Base-by-base conservation (phyloP, 2,113 vertebrate genomes). In the Camelus dromedarius region DNA sequence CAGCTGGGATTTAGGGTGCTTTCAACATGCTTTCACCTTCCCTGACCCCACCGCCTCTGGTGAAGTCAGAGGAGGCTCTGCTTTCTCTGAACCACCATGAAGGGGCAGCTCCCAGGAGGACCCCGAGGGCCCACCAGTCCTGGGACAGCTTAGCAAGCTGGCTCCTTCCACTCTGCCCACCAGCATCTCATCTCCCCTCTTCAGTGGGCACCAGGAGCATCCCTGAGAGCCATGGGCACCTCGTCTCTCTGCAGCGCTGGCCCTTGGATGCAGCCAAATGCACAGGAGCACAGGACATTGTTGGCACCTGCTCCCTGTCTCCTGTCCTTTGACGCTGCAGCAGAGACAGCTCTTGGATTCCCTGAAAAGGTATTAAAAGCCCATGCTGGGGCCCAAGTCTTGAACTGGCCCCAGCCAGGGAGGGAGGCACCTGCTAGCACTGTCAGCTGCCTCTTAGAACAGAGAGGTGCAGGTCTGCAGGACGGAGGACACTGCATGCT, bases 161-260 rank as follows among this genome's bases (percentile, higher is more conserved):
- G 48, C 50, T 69, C 15, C 60, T 82, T 62, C n/a, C 12, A 16
- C 24, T 32, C 42, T 2, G 52, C 38, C 35, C 4, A 4, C 85
- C 4, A n/a, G 72, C 7, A 3, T 6, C 79, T 89, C 38, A 38
- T n/a, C 15, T 42, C 12, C 7, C n/a, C 5, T 14, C 60, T 48
- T 30, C 12, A 0, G 22, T 7, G 67, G 48, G 10, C 14, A 7
- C 42, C 7, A 13, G 67, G 89, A 52, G 19, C 0, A 0, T 42
- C 19, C 35, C 73, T 50, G 48, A 64, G 60, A n/a, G 35, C 32
- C 12, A 0, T 0, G 56, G 72, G 10, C 35, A 35, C 0, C 0
- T 19, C 48, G 38, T 35, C 18, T 32, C 14, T 70, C 83, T 13
- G 2, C 60, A 83, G 30, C 10, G 0, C 35, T 3, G 38, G 19